Percentiles rank a stretch among this genome's conserved stretches.
phyloP scores from a whole-genome alignment of 2,113 vertebrate genomes.

The Onychostruthus taczanowskii region DNA sequence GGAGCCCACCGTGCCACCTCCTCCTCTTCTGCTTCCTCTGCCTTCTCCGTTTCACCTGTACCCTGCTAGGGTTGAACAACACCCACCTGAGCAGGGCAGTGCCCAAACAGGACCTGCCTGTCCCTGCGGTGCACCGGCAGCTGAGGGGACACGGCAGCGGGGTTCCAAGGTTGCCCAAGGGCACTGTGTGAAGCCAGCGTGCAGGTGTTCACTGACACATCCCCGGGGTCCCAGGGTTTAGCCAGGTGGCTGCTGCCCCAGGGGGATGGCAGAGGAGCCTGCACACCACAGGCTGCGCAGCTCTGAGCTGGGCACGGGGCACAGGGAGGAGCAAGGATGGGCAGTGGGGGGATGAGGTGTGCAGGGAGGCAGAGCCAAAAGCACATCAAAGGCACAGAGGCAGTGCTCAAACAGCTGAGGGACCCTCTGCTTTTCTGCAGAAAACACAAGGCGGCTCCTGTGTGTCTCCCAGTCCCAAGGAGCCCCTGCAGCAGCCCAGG shows the following conservation, averaged over 20 bases:
- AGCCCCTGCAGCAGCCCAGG: slow-evolving; percentile 49
- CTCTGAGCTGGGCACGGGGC: background rate
- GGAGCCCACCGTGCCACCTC: accelerated
- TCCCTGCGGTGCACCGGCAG: accelerated
- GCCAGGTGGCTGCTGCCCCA: background rate
- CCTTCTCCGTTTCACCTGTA: background rate
- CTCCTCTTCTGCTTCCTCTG: background rate
- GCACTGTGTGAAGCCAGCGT: accelerated
- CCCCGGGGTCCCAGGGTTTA: background rate
- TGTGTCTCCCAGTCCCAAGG: slow-evolving; percentile 22
- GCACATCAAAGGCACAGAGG: background rate
- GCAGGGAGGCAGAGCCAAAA: background rate
- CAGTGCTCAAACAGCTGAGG: background rate
- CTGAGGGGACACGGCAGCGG: accelerated
- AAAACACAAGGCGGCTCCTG: background rate
- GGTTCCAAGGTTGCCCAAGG: background rate
- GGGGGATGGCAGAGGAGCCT: background rate
- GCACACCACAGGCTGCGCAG: background rate
- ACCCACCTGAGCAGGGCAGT: background rate
- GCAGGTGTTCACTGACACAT: background rate
- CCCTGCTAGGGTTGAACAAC: background rate
- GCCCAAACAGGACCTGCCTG: accelerated
- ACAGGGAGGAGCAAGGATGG: background rate
- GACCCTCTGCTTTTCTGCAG: background rate
- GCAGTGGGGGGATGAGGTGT: background rate